These are phyloP conservation scores for Gerris lacustris DNA, from an alignment of 2,888 invertebrate species.

Conservation along the genomic window DNA sequence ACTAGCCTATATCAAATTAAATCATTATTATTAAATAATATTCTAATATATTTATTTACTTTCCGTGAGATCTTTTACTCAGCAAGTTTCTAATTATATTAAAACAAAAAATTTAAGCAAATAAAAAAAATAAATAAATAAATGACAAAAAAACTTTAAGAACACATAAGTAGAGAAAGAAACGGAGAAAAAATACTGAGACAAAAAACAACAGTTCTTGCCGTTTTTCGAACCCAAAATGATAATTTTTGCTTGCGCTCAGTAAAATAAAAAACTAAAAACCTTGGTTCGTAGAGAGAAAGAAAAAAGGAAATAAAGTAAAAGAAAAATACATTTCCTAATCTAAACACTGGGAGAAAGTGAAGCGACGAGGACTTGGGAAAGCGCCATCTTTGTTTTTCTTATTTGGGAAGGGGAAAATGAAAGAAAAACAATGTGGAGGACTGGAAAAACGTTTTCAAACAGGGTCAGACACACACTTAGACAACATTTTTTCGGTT, in stretches of 20 bases:
- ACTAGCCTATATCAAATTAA: no score
- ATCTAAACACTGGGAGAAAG: constrained; percentile 27
- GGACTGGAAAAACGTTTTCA: neutral
- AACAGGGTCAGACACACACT: neutral
- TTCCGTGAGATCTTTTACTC: no score
- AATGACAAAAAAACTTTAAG: neutral
- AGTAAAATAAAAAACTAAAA: no score
- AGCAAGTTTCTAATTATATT: no score
- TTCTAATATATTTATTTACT: no score
- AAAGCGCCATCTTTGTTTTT: constrained; percentile 30
- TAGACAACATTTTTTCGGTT: neutral
- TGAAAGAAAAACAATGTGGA: constrained; percentile 29
- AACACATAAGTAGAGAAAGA: neutral
- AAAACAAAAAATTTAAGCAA: neutral
- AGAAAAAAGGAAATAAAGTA: constrained; percentile 19
- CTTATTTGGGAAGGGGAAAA: constrained; percentile 29
- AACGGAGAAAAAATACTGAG: neutral
- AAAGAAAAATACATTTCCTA: constrained; percentile 30
- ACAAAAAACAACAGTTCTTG: neutral
- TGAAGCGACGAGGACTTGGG: neutral
- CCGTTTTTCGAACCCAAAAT: no score
- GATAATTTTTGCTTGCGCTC: neutral
- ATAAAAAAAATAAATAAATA: neutral
- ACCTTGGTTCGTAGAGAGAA: neutral
- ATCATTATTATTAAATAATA: no score